Evolutionary conservation across 2,113 vertebrate genomes (phyloP).

Genomic region (Chaenocephalus aceratus): DNA sequence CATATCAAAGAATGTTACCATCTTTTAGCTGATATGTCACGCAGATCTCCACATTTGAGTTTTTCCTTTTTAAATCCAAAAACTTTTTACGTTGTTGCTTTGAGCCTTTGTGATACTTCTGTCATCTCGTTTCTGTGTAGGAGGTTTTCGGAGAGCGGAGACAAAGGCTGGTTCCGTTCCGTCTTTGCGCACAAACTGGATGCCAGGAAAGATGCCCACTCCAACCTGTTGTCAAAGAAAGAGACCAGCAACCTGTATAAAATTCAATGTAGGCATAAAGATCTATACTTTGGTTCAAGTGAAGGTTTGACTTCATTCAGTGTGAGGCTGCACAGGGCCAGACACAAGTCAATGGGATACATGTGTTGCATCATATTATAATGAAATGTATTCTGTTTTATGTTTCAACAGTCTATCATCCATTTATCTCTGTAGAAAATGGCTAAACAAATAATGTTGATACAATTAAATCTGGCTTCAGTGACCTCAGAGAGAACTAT

Average conservation of each 20-base stretch:
- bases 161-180: conserved; percentile 94
- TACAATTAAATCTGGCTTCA: conserved; percentile 32
- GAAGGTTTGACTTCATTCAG: neutral
- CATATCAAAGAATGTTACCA: conserved; percentile 56
- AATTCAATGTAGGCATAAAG: conserved; percentile 89
- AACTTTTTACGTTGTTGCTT: conserved; percentile 44
- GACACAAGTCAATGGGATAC: conserved; percentile 2
- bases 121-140: conserved; percentile 73
- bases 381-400: conserved; percentile 33
- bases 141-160: conserved; percentile 86
- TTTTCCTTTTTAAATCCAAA: conserved; percentile 6
- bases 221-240: conserved; percentile 95
- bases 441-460: conserved; percentile 28
- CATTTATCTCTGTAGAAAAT: conserved; percentile 25
- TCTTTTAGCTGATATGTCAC: conserved; percentile 59
- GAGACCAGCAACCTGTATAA: conserved; percentile 97
- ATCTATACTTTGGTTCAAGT: conserved; percentile 5
- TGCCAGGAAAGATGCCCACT: conserved; percentile 95
- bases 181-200: conserved; percentile 94
- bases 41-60: conserved; percentile 47
- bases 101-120: conserved; percentile 63
- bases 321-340: neutral
- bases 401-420: conserved; percentile 8
- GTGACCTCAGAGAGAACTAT: conserved; percentile 27
- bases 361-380: conserved; percentile 17